Conservation (phyloP, 2,113 vertebrate species). For the Chascanopsetta lugubris region DNA sequence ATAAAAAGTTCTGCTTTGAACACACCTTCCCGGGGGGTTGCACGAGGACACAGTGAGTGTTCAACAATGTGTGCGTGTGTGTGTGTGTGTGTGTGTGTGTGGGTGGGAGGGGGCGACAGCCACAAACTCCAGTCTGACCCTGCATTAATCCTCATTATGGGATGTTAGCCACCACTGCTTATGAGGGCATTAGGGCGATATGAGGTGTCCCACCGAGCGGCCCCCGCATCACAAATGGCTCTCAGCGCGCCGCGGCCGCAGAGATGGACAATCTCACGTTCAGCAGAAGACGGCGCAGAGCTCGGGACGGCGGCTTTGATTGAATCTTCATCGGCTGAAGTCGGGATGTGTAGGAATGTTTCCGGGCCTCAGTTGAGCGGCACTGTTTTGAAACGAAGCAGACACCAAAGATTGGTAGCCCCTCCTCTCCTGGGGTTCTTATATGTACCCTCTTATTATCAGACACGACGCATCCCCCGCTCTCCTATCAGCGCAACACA, state of each 20-base stretch:
- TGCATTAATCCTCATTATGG: conserved; percentile 75
- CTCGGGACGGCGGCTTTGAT: conserved; percentile 1
- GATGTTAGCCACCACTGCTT: conserved; percentile 45
- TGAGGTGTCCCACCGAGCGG: conserved; percentile 25
- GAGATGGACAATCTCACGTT: conserved; percentile 59
- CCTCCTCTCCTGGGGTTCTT: not conserved
- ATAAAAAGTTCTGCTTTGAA: conserved; percentile 24
- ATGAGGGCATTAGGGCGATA: conserved; percentile 52
- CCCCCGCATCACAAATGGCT: conserved; percentile 40
- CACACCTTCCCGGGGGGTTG: conserved; percentile 35
- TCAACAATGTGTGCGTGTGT: conserved; percentile 55
- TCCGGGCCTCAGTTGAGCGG: conserved; percentile 16
- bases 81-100: conserved; percentile 39
- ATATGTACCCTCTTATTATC: not conserved
- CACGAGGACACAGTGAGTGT: conserved; percentile 36
- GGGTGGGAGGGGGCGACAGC: conserved; percentile 41
- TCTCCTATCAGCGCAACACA: conserved; percentile 29
- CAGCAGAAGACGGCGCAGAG: conserved; percentile 13
- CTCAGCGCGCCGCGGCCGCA: conserved; percentile 27
- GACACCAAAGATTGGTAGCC: conserved; percentile 49
- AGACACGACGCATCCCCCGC: conserved; percentile 24
- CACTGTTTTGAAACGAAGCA: conserved; percentile 9
- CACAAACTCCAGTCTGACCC: conserved; percentile 53
- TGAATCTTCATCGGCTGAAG: conserved; percentile 46
- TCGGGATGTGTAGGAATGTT: conserved; percentile 38